These are phyloP conservation scores for Eptesicus fuscus DNA, from an alignment of 2,113 vertebrate species.

Conservation along the genomic window DNA sequence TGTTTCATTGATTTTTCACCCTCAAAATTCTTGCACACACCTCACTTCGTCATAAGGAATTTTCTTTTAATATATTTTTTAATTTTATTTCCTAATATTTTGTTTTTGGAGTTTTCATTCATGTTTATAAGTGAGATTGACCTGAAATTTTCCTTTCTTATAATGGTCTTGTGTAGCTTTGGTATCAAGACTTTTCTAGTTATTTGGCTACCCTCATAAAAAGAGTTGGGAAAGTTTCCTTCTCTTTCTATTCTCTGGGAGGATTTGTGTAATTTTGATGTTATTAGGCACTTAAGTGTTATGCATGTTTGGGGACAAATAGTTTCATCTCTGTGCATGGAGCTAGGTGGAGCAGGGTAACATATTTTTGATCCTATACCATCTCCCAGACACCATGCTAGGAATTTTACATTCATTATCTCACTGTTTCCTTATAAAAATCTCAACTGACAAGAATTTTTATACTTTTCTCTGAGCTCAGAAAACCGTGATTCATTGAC, in stretches of 20 bases:
- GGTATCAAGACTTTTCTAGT: not conserved
- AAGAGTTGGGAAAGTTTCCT: not conserved
- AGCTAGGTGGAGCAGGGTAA: conserved; percentile 39
- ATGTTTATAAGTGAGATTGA: conserved; percentile 16
- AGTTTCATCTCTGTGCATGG: conserved; percentile 36
- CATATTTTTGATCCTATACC: conserved; percentile 9
- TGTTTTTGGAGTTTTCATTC: not conserved
- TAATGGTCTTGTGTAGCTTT: conserved; percentile 13
- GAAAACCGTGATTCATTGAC: conserved; percentile 50
- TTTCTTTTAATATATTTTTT: conserved; percentile 42
- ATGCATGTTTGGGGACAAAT: conserved; percentile 27
- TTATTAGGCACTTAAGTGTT: conserved; percentile 21
- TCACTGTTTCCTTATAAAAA: conserved; percentile 61
- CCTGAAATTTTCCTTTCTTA: conserved; percentile 38
- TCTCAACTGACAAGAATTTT: conserved; percentile 34
- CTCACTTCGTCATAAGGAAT: conserved; percentile 47
- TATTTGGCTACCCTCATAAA: conserved; percentile 15
- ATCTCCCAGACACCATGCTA: conserved; percentile 37
- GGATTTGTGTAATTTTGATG: not conserved
- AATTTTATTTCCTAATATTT: conserved; percentile 36
- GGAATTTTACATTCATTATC: conserved; percentile 59
- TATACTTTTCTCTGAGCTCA: conserved; percentile 38
- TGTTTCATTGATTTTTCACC: conserved; percentile 34
- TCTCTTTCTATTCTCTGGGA: conserved; percentile 27
- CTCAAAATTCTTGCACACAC: not conserved